Base-by-base conservation (phyloP, 2,113 vertebrate species). In the Cheirogaleus medius region DNA sequence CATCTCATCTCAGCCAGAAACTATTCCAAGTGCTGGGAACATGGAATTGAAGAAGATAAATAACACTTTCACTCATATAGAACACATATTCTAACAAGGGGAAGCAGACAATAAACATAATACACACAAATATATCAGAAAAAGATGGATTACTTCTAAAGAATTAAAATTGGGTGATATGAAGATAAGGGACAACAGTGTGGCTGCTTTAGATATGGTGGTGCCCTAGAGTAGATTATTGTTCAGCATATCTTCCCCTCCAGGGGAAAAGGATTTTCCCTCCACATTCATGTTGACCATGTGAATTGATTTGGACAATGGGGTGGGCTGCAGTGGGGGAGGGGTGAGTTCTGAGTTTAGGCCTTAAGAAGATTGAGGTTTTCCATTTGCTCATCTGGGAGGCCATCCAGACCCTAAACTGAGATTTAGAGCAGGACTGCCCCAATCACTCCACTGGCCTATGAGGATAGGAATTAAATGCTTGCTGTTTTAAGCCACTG, bases 111-210 rank as follows among this genome's bases (percentile, higher is more conserved):
- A 60, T 81, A 66, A 77, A 18, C 25, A 18, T 29, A 96, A 63
- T n/a, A 90, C 78, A 66, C 32, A 83, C 27, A 83, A 82, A 95
- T 83, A 44, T 82, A 95, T 58, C 42, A 81, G 54, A 76, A 69
- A 63, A 32, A 73, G 27, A 80, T 32, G 39, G 47, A 71, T 64
- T 69, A 84, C 85, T 84, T 87, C 71, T 44, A 71, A 32, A 93
- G 37, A 85, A 58, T 95, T 87, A 84, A 88, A 96, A 80, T 3
- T 74, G 42, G 12, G 5, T 69, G 88, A 96, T 12, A 64, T n/a
- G 15, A 90, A 87, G 78, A 52, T 47, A 63, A 87, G 37, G 34
- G 11, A 44, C 12, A 14, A 44, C 12, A 15, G 4, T 20, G 9
- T 83, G 32, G n/a, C 68, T 86, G 49, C 44, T 78, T 82, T 82